Evolutionary conservation across 2,888 invertebrate species (phyloP).

Genomic region (Chalcosyrphus nemorum): DNA sequence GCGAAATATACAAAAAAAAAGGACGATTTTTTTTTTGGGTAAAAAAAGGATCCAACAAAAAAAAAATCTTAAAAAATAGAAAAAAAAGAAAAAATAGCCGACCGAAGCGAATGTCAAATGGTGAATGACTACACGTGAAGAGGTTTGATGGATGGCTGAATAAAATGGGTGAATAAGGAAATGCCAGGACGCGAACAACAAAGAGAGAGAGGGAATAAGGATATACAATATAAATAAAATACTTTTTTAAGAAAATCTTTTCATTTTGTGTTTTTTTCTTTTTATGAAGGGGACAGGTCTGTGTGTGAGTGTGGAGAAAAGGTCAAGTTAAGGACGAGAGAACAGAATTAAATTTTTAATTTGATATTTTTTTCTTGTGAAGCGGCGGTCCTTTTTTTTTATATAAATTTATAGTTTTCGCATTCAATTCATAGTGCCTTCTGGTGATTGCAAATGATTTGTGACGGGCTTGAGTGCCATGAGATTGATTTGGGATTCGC

Average conservation of each 20-base stretch:
- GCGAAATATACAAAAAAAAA: constrained; percentile 72
- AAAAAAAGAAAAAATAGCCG: neutral
- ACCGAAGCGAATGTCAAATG: constrained; percentile 24
- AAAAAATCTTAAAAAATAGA: constrained; percentile 1
- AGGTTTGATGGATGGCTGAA: constrained; percentile 50
- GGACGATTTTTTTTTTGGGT: constrained; percentile 67
- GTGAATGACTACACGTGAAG: constrained; percentile 26
- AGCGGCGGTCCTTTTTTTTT: neutral
- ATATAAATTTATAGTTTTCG: neutral
- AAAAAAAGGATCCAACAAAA: constrained; percentile 16
- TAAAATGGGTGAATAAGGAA: constrained; percentile 3
- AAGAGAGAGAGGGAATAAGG: neutral
- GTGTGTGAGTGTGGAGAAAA: neutral
- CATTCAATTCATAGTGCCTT: neutral
- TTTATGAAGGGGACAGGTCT: neutral
- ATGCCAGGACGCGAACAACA: neutral
- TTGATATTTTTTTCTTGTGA: neutral
- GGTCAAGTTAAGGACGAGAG: constrained; percentile 5
- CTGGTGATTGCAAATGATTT: neutral
- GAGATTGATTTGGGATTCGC: neutral
- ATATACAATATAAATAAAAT: neutral
- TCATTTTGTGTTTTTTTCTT: too few relatives aligned
- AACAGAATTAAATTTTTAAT: constrained; percentile 2
- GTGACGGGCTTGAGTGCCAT: neutral
- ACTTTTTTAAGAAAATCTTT: neutral